phyloP scores from a whole-genome alignment of 1,140 invertebrate genomes.

The Philopotamus ludificatus region DNA sequence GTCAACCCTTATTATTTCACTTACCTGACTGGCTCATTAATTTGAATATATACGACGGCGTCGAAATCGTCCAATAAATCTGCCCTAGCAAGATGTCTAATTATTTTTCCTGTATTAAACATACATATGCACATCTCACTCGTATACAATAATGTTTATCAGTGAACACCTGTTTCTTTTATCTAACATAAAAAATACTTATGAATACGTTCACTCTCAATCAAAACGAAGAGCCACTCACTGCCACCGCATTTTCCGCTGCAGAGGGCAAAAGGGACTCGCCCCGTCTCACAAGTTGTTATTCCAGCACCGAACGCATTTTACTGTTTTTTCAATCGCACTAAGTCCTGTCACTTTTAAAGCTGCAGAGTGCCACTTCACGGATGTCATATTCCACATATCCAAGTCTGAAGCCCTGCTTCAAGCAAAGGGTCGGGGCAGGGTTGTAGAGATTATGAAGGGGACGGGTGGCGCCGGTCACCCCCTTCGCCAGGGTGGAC shows the following conservation, averaged over 20 bases:
- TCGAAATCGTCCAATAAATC: too few species aligned
- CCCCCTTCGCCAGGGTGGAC: background rate
- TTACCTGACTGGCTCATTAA: too few species aligned
- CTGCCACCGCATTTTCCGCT: background rate
- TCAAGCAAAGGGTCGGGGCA: background rate
- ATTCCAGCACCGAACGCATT: background rate
- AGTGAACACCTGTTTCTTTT: background rate
- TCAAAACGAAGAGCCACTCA: background rate
- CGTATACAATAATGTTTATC: too few species aligned
- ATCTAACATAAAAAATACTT: background rate
- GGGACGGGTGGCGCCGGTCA: background rate
- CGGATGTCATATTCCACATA: slow-evolving; percentile 6
- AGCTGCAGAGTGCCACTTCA: slow-evolving; percentile 4
- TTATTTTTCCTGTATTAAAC: too few species aligned
- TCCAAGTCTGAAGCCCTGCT: background rate
- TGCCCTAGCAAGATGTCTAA: too few species aligned
- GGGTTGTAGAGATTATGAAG: slow-evolving; percentile 1
- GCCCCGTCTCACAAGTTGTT: background rate
- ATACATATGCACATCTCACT: too few species aligned
- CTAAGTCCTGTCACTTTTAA: slow-evolving; percentile 2
- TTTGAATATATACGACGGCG: too few species aligned
- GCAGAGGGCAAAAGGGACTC: background rate
- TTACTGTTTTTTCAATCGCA: background rate
- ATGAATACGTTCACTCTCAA: background rate
- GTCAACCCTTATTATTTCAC: slow-evolving; percentile 5